These are phyloP conservation scores for Mimachlamys varia DNA, from an alignment of 2,888 invertebrate genomes.

Conservation along the genomic window DNA sequence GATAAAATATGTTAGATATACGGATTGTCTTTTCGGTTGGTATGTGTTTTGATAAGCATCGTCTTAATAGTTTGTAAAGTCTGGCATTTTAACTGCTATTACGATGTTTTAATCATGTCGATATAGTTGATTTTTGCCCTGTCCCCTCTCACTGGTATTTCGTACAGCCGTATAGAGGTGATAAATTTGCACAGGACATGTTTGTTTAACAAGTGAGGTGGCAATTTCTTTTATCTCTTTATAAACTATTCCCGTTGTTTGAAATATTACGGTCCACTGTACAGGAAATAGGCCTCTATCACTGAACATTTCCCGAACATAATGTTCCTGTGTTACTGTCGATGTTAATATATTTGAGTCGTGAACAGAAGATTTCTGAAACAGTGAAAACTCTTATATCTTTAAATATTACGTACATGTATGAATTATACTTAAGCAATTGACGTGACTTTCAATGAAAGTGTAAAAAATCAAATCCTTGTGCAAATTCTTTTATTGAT, in stretches of 20 bases:
- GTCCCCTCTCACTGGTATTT: not conserved
- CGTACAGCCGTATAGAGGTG: not conserved
- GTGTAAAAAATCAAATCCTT: not conserved
- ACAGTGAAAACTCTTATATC: not conserved
- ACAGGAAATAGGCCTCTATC: not conserved
- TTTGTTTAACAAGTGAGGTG: not conserved
- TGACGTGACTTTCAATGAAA: not conserved
- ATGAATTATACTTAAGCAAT: not conserved
- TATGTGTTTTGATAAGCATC: not conserved
- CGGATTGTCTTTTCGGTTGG: constrained; percentile 1
- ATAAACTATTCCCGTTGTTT: not conserved
- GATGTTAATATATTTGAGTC: not conserved
- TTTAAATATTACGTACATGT: not conserved
- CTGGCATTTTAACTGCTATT: not conserved
- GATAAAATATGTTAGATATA: not conserved
- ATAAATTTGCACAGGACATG: not conserved
- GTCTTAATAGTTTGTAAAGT: not conserved
- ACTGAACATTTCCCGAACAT: not conserved
- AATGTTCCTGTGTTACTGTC: not conserved
- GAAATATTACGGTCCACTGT: not conserved
- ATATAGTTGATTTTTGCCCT: not conserved
- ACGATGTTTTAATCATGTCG: not conserved
- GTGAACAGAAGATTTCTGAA: too few species aligned
- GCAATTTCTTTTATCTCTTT: not conserved
- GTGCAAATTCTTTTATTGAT: not conserved